phyloP scores from a whole-genome alignment of 37 sponge, comb jelly and placozoan species.

The Cliona cf. orientalis region DNA sequence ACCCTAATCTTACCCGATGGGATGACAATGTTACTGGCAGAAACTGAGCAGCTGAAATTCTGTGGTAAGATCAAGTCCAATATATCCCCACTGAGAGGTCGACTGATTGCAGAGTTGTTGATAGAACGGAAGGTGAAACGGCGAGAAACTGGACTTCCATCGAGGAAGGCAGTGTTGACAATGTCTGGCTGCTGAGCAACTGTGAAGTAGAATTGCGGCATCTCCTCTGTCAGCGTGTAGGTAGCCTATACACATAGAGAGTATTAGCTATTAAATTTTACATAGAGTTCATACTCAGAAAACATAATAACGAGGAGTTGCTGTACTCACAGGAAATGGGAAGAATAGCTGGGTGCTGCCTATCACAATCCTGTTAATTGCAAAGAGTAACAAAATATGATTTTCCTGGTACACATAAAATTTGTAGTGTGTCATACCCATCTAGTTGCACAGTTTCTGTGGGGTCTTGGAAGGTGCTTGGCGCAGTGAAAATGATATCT shows the following conservation, averaged over 20 bases:
- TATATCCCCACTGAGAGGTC: no score
- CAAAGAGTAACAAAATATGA: neutral
- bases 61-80: no score
- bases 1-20: neutral
- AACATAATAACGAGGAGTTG: no score
- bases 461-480: neutral
- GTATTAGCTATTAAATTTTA: neutral
- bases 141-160: neutral
- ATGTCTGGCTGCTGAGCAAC: slow-evolving; percentile 36
- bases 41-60: neutral
- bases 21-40: neutral
- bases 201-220: slow-evolving; percentile 29
- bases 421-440: neutral
- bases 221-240: neutral
- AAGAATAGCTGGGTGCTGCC: neutral
- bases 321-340: neutral
- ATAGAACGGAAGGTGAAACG: neutral
- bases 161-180: slow-evolving; percentile 14
- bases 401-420: neutral
- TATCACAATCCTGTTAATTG: neutral
- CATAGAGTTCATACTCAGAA: neutral
- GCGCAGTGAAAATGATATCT: slow-evolving; percentile 17
- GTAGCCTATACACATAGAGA: neutral
- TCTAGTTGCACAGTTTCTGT: neutral
- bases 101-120: slow-evolving; percentile 1